A percentile compares a stretch with the other conserved stretches of the same genome.
phyloP scores from a whole-genome alignment of 1,140 invertebrate genomes.

The Parapsyche elsis region DNA sequence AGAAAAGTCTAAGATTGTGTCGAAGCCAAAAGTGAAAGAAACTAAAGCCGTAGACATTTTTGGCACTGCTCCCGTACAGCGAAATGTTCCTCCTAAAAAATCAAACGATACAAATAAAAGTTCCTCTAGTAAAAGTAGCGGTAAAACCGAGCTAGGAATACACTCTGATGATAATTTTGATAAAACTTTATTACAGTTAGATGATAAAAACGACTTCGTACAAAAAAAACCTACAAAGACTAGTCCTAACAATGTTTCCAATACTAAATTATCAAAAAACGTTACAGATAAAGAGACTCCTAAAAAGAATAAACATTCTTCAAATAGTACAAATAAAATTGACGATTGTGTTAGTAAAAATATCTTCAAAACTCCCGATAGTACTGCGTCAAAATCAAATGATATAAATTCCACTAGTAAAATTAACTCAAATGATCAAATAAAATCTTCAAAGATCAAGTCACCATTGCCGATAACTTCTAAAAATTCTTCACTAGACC shows the following conservation, averaged over 20 bases:
- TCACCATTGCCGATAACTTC: too few relatives aligned
- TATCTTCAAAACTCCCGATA: too few relatives aligned
- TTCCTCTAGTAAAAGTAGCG: conserved; percentile 56
- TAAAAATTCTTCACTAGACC: too few relatives aligned
- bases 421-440: background rate
- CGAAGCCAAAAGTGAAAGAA: conserved; percentile 58
- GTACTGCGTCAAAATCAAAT: background rate
- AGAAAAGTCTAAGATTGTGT: conserved; percentile 51
- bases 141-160: conserved; percentile 66
- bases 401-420: background rate
- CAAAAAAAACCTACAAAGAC: conserved; percentile 59
- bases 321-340: conserved; percentile 46
- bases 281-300: background rate
- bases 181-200: conserved; percentile 72
- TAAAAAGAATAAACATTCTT: conserved; percentile 16
- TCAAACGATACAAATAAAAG: conserved; percentile 46
- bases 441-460: too few relatives aligned
- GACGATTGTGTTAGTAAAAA: conserved; percentile 44
- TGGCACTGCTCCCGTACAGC: conserved; percentile 61
- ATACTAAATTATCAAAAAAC: background rate
- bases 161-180: conserved; percentile 78
- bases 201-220: conserved; percentile 61
- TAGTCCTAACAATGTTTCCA: conserved; percentile 50
- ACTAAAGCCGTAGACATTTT: conserved; percentile 62
- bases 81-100: conserved; percentile 60